phyloP scores from a whole-genome alignment of 2,797 vertebrate genomes.

The Prionace glauca region DNA sequence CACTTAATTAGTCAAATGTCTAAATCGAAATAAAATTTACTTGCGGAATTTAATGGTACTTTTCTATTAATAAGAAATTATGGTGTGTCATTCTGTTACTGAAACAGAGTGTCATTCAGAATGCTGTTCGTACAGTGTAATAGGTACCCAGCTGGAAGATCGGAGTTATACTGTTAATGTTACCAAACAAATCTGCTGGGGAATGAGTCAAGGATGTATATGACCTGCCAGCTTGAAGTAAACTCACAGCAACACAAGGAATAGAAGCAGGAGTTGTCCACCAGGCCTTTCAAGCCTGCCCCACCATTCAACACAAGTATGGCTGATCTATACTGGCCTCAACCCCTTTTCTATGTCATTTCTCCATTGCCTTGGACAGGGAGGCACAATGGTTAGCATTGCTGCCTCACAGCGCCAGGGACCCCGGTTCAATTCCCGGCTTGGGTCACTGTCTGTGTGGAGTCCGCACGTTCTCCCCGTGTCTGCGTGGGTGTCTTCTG shows the following conservation, averaged over 20 bases:
- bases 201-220: not conserved
- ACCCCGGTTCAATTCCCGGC: too few relatives aligned
- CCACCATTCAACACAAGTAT: too few relatives aligned
- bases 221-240: not conserved
- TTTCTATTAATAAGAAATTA: not conserved
- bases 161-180: not conserved
- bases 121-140: not conserved
- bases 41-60: not conserved
- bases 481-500: too few relatives aligned
- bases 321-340: too few relatives aligned
- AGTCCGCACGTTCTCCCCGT: too few relatives aligned
- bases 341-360: too few relatives aligned
- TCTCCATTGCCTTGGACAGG: too few relatives aligned
- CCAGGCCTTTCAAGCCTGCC: too few relatives aligned
- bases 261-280: too few relatives aligned
- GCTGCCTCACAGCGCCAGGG: too few relatives aligned
- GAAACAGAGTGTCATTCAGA: not conserved
- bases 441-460: too few relatives aligned
- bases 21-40: not conserved
- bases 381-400: too few relatives aligned
- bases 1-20: not conserved
- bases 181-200: not conserved
- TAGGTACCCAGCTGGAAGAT: not conserved
- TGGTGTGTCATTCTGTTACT: not conserved
- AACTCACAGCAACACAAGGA: not conserved